phyloP scores from a whole-genome alignment of 1,140 invertebrate species.

The Drosophila nasuta region DNA sequence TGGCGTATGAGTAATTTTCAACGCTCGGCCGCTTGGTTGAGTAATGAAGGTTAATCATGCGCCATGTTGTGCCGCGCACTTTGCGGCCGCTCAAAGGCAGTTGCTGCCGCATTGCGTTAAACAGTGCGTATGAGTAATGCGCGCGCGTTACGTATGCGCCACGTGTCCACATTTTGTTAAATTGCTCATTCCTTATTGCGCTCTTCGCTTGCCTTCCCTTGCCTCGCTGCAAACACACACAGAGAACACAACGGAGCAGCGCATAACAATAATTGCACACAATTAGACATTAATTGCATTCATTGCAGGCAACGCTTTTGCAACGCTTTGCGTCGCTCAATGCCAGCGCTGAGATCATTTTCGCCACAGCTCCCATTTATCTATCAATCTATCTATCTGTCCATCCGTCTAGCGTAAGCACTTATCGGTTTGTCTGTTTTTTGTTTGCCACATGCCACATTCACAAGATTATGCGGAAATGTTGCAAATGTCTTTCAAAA shows the following conservation, averaged over 20 bases:
- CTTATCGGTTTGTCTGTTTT: constrained; percentile 47
- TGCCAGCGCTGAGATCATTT: constrained; percentile 63
- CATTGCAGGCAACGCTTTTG: constrained; percentile 44
- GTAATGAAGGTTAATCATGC: constrained; percentile 73
- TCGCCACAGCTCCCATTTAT: constrained; percentile 21
- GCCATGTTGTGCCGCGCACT: constrained; percentile 47
- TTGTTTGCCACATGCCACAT: constrained; percentile 49
- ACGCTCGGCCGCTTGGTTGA: constrained; percentile 30
- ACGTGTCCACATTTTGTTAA: constrained; percentile 48
- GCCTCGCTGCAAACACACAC: background rate
- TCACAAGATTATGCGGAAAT: constrained; percentile 70
- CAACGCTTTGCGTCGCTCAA: constrained; percentile 12
- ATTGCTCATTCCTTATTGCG: constrained; percentile 19
- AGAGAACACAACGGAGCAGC: background rate
- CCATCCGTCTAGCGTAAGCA: constrained; percentile 4
- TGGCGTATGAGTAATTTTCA: constrained; percentile 70
- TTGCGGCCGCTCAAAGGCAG: constrained; percentile 38
- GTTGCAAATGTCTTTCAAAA: constrained; percentile 69
- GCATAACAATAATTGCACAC: constrained; percentile 70
- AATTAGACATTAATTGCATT: constrained; percentile 82
- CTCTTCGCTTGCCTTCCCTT: too few species aligned
- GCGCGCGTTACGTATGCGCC: constrained; percentile 69
- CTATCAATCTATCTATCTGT: constrained; percentile 26
- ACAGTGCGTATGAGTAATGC: constrained; percentile 77
- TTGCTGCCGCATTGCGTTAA: constrained; percentile 13